Base-by-base conservation (phyloP, 2,888 invertebrate species). In the Plusia festucae region DNA sequence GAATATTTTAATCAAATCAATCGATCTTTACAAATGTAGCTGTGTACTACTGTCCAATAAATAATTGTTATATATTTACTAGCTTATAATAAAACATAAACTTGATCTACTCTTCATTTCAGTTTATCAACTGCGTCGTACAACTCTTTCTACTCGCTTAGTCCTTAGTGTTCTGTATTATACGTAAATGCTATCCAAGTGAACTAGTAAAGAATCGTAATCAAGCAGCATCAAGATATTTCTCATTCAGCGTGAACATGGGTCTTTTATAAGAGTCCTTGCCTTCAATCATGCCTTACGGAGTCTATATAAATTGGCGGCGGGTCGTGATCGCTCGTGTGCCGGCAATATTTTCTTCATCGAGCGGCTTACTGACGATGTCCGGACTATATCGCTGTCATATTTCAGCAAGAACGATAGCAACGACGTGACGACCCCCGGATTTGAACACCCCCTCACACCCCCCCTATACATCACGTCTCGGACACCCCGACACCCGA, bases 331-430 rank as follows among this genome's bases (percentile, higher is more conserved):
- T 86, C 89, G 86, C 82, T 85, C 91, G 90, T 87, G 89, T 86
- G 79, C 85, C 79, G 73, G 85, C 91, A 87, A 93, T 93, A 93
- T 93, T 92, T 93, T 85, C 88, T 85, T 87, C 92, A 92, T 93
- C 90, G 92, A 84, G 79, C 73, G 86, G 90, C 90, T 92, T 92
- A 91, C 86, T 86, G 91, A 90, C 91, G 91, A 91, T 88, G 89
- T 85, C 79, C 83, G 88, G 82, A 87, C 89, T 90, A 92, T 88
- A 88, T 90, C 87, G 87, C 84, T 86, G 90, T 92, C 93, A 93
- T 92, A 93, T 90, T 90, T 89, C 87, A 88, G 80, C 54, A 85
- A 89, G 91, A 93, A 84, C 88, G 90, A 93, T 92, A 87, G 92
- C 82, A 73, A 74, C 73, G 85, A 92, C 93, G 93, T 93, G 93